These are phyloP conservation scores for Sisor rabdophorus DNA, from an alignment of 2,113 vertebrate species.

Conservation along the genomic window DNA sequence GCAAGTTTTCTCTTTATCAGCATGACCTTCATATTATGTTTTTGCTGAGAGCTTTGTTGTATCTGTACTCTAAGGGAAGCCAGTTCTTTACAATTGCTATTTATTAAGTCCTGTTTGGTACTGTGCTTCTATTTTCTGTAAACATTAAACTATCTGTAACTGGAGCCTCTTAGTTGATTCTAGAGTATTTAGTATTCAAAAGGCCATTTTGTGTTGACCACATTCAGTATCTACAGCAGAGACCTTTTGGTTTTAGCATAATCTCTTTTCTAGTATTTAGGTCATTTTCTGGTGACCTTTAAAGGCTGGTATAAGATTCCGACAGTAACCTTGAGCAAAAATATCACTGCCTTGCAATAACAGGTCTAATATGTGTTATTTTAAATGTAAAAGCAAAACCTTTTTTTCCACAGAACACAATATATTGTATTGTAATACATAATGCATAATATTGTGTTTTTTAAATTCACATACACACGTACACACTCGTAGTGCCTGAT, in stretches of 20 bases:
- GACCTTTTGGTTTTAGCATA: not conserved
- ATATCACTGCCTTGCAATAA: too few relatives aligned
- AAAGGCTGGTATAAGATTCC: not conserved
- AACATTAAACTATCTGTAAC: not conserved
- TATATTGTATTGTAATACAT: too few relatives aligned
- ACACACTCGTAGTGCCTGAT: too few relatives aligned
- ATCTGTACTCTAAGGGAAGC: not conserved
- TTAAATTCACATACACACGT: too few relatives aligned
- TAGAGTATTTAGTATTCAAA: too few relatives aligned
- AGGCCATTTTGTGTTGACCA: not conserved
- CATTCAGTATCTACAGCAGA: too few relatives aligned
- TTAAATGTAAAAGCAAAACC: too few relatives aligned
- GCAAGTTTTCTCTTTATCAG: not conserved
- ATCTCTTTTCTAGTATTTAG: not conserved
- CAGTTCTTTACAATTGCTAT: not conserved
- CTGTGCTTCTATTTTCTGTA: not conserved
- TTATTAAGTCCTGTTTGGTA: not conserved
- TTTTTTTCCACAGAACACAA: too few relatives aligned
- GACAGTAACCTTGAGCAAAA: too few relatives aligned
- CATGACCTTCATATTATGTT: not conserved
- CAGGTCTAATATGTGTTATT: too few relatives aligned
- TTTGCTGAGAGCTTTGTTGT: not conserved
- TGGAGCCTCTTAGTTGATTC: not conserved
- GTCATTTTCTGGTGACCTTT: not conserved
- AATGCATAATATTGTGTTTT: too few relatives aligned